These are phyloP conservation scores for Cryptophagus acutangulus DNA, from an alignment of 2,888 invertebrate genomes.

Conservation along the genomic window DNA sequence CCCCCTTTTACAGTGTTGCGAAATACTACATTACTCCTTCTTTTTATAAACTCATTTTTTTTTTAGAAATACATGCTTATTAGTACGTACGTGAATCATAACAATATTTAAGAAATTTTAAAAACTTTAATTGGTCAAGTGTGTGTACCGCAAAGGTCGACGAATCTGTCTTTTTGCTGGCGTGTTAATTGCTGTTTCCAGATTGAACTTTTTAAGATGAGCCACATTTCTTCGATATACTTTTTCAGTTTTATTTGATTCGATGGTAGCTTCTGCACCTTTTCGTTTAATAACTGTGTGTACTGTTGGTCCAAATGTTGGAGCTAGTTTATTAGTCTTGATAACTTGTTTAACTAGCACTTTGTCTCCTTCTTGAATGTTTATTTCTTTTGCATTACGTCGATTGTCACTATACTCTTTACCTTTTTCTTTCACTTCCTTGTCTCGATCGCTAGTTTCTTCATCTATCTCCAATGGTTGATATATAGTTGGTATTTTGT, in stretches of 20 bases:
- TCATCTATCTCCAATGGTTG: slow-evolving; percentile 9
- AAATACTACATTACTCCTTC: too few species aligned
- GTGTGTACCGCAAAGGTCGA: too few species aligned
- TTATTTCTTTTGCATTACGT: slow-evolving; percentile 4
- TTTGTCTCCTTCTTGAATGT: slow-evolving; percentile 1
- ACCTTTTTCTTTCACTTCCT: slow-evolving; percentile 6
- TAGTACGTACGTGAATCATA: too few species aligned
- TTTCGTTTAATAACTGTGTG: slow-evolving; percentile 1
- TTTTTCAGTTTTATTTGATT: neutral
- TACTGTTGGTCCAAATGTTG: neutral
- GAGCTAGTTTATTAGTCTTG: slow-evolving; percentile 3
- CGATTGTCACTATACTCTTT: slow-evolving; percentile 11
- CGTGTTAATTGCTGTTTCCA: too few species aligned
- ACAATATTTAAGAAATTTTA: too few species aligned
- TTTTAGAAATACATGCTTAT: too few species aligned
- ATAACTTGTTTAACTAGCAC: neutral
- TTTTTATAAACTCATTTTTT: too few species aligned
- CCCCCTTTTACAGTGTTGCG: too few species aligned
- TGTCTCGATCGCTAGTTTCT: slow-evolving; percentile 6
- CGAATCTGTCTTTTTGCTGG: too few species aligned
- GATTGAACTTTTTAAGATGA: slow-evolving; percentile 3
- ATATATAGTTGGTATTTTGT: slow-evolving; percentile 22
- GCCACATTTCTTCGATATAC: neutral
- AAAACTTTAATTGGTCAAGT: too few species aligned
- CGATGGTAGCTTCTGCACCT: slow-evolving; percentile 1